Conservation (phyloP, 1,140 invertebrate species). For the Orchestia grillus region DNA sequence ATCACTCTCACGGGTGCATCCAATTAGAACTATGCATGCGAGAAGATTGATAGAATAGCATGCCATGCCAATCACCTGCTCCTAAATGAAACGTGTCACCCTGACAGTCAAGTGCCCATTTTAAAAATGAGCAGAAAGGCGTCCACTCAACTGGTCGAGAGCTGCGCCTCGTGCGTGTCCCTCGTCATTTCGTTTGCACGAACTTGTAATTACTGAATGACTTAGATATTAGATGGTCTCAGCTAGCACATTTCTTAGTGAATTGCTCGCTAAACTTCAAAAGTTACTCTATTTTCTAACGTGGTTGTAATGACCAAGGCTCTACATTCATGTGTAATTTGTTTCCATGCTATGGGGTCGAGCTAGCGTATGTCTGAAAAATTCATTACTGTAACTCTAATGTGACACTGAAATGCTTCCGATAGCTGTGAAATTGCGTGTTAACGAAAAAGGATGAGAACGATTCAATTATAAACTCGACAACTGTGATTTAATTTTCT, state of each 20-base stretch:
- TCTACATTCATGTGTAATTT: background rate
- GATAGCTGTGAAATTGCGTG: background rate
- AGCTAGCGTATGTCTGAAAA: background rate
- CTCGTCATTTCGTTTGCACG: background rate
- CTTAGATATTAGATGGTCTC: background rate
- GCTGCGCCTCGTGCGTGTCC: background rate
- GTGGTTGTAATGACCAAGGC: background rate
- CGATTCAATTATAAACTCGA: background rate
- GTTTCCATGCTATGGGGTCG: background rate
- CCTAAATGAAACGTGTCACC: background rate
- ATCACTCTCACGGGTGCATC: background rate
- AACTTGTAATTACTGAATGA: constrained; percentile 2
- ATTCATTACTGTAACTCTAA: background rate
- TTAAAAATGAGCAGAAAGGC: background rate
- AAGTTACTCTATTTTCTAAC: background rate
- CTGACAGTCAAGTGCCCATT: background rate
- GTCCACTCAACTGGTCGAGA: background rate
- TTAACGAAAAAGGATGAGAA: background rate
- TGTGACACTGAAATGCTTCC: background rate
- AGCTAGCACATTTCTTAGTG: background rate
- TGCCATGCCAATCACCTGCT: background rate
- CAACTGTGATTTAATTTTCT: background rate
- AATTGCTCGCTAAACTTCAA: background rate
- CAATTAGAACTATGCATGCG: background rate
- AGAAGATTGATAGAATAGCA: background rate